Conservation (phyloP, 2,888 invertebrate species). For the Carabus problematicus region DNA sequence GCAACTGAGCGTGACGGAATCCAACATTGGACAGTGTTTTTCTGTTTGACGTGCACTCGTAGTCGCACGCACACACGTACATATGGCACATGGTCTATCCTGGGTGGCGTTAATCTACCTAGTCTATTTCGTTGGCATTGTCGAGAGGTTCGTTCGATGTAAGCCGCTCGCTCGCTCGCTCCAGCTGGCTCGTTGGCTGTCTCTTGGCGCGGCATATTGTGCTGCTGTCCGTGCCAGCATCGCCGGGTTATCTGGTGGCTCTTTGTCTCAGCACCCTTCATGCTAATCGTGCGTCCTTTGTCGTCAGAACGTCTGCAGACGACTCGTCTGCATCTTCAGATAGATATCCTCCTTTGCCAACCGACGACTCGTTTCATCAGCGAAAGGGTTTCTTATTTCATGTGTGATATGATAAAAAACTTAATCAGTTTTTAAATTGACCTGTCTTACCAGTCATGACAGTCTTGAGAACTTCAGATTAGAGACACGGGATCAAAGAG, state of each 20-base stretch:
- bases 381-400: conserved; percentile 29
- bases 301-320: conserved; percentile 51
- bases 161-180: conserved; percentile 48
- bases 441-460: neutral
- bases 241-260: conserved; percentile 53
- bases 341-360: conserved; percentile 10
- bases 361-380: conserved; percentile 16
- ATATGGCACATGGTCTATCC: conserved; percentile 23
- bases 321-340: conserved; percentile 39
- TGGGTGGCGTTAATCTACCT: conserved; percentile 49
- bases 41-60: too few relatives aligned
- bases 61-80: too few relatives aligned
- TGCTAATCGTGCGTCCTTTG: conserved; percentile 58
- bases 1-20: too few relatives aligned
- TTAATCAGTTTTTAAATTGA: conserved; percentile 25
- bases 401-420: conserved; percentile 29
- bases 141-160: conserved; percentile 51
- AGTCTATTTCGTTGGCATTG: conserved; percentile 44
- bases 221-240: conserved; percentile 57
- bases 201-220: conserved; percentile 56
- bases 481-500: too few relatives aligned
- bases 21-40: too few relatives aligned
- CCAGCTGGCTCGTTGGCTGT: conserved; percentile 54
- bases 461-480: too few relatives aligned
- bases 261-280: conserved; percentile 58